These are phyloP conservation scores for Melanogrammus aeglefinus DNA, from an alignment of 2,797 vertebrate genomes.

Conservation along the genomic window DNA sequence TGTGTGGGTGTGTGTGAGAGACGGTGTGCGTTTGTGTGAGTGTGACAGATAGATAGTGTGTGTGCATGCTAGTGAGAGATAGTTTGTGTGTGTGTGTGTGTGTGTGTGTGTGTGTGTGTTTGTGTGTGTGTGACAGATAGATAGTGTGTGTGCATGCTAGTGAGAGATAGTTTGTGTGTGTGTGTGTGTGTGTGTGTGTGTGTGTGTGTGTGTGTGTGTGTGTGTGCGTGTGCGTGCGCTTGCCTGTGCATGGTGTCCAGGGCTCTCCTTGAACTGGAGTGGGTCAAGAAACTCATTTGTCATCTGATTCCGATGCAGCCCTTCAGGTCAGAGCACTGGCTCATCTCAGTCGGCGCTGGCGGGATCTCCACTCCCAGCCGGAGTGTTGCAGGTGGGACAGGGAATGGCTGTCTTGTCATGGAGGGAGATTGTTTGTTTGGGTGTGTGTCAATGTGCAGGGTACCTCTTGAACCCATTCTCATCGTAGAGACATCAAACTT, in stretches of 20 bases:
- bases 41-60: too few species aligned
- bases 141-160: too few species aligned
- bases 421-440: not conserved
- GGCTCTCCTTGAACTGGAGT: conserved; percentile 62
- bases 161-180: too few species aligned
- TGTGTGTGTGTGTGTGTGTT: not conserved
- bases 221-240: too few species aligned
- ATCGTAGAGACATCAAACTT: not conserved
- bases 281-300: conserved; percentile 70
- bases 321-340: conserved; percentile 49
- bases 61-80: too few species aligned
- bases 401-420: not conserved
- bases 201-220: too few species aligned
- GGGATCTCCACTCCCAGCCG: conserved; percentile 66
- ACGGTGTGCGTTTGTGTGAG: not conserved
- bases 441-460: not conserved
- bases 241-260: conserved; percentile 18
- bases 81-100: too few species aligned
- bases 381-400: not conserved
- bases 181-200: too few species aligned
- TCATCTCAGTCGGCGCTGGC: conserved; percentile 32
- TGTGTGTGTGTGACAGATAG: not conserved
- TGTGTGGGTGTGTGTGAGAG: not conserved
- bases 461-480: not conserved
- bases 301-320: conserved; percentile 59